These are phyloP conservation scores for Pongo abelii DNA, from an alignment of 2,113 vertebrate genomes.

Conservation along the genomic window DNA sequence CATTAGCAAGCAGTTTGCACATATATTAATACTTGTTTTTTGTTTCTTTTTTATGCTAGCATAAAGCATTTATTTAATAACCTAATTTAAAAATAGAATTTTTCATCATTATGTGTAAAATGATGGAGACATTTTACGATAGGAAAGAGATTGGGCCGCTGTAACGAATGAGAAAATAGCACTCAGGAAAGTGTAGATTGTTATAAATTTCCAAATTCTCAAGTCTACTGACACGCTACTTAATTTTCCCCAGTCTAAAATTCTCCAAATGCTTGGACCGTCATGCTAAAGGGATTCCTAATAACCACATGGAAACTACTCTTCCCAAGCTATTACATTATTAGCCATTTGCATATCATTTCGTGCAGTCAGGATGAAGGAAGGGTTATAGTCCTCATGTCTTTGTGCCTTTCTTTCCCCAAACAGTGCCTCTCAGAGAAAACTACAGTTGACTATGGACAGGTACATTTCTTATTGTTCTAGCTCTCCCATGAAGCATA, in stretches of 20 bases:
- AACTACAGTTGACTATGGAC: neutral
- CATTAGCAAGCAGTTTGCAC: neutral
- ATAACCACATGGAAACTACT: neutral
- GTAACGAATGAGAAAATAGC: neutral
- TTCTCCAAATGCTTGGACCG: neutral
- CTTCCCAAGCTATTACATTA: neutral
- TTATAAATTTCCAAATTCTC: neutral
- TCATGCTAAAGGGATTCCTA: neutral
- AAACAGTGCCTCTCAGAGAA: neutral
- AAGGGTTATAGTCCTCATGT: neutral
- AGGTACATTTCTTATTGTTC: neutral
- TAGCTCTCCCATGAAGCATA: neutral
- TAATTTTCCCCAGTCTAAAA: neutral
- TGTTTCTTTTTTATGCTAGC: neutral
- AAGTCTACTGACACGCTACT: neutral
- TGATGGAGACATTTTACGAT: neutral
- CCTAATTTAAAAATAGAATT: neutral
- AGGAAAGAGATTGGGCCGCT: neutral
- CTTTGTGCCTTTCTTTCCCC: neutral
- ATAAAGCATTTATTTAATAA: neutral
- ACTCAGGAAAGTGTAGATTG: neutral
- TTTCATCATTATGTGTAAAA: neutral
- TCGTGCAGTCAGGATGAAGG: neutral
- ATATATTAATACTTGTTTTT: too few relatives aligned
- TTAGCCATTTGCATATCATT: neutral